phyloP scores from a whole-genome alignment of 2,797 vertebrate species.

The Lacerta viridis region DNA sequence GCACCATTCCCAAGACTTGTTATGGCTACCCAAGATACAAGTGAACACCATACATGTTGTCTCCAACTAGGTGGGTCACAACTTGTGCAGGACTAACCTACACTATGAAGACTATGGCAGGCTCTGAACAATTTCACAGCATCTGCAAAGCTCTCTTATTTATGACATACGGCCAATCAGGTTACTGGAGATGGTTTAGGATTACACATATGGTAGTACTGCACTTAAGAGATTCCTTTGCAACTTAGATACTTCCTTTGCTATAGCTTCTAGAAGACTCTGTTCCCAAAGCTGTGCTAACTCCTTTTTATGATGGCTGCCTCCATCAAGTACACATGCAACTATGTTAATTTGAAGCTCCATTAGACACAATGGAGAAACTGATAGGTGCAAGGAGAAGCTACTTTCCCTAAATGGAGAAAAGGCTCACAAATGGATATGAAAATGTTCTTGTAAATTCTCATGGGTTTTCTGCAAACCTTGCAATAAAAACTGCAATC shows the following conservation, averaged over 20 bases:
- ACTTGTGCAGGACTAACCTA: not conserved
- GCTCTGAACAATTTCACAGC: not conserved
- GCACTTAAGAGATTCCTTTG: constrained; percentile 41
- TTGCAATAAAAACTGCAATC: constrained; percentile 26
- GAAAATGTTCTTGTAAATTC: constrained; percentile 6
- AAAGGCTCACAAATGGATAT: not conserved
- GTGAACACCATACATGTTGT: too few relatives aligned
- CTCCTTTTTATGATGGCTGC: constrained; percentile 11
- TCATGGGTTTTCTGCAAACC: constrained; percentile 14
- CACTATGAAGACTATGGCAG: not conserved
- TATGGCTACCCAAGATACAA: not conserved
- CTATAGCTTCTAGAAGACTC: constrained; percentile 49
- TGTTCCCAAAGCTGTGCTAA: constrained; percentile 29
- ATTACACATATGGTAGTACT: not conserved
- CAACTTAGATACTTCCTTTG: constrained; percentile 42
- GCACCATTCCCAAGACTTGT: not conserved
- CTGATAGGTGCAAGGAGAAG: not conserved
- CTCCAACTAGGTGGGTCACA: not conserved
- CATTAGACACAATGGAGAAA: constrained; percentile 40
- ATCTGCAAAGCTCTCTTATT: not conserved
- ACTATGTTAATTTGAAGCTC: constrained; percentile 49
- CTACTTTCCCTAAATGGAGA: not conserved
- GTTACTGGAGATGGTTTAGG: not conserved
- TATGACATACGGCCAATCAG: not conserved
- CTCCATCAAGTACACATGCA: constrained; percentile 51